A percentile compares a stretch with the other conserved stretches of the same genome.
phyloP scores from a whole-genome alignment of 2,797 vertebrate genomes.

The Pseudochaenichthys georgianus region DNA sequence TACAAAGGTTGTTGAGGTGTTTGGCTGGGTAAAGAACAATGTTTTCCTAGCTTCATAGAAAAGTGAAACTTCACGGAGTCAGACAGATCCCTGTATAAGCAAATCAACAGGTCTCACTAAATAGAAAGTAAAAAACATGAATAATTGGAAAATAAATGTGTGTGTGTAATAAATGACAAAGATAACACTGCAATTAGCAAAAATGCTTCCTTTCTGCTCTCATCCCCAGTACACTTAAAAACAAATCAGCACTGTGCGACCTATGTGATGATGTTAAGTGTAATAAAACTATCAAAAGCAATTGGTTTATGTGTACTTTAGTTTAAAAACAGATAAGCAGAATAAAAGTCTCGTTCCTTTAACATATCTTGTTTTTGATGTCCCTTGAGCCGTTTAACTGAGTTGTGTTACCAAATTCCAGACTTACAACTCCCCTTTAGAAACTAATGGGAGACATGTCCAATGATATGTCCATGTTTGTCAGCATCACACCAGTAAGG shows the following conservation, averaged over 20 bases:
- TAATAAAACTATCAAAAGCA: neutral
- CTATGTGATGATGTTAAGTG: neutral
- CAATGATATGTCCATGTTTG: neutral
- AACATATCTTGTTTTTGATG: constrained; percentile 4
- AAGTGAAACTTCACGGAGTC: constrained; percentile 1
- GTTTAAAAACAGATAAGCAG: neutral
- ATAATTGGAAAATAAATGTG: neutral
- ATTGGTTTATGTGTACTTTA: constrained; percentile 7
- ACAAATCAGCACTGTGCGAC: neutral
- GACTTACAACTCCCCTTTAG: neutral
- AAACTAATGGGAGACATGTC: neutral
- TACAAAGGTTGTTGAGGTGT: neutral
- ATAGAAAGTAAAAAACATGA: neutral
- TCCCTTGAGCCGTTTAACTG: neutral
- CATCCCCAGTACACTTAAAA: neutral
- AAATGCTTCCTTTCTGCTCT: neutral
- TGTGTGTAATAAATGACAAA: neutral
- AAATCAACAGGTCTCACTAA: constrained; percentile 2
- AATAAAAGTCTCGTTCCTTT: neutral
- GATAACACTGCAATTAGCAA: neutral
- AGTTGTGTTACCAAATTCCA: neutral
- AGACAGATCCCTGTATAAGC: neutral
- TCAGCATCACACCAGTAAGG: neutral
- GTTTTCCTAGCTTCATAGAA: neutral
- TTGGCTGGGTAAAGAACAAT: neutral